Conservation (phyloP, 1,140 invertebrate species). For the Drosophila novamexicana region DNA sequence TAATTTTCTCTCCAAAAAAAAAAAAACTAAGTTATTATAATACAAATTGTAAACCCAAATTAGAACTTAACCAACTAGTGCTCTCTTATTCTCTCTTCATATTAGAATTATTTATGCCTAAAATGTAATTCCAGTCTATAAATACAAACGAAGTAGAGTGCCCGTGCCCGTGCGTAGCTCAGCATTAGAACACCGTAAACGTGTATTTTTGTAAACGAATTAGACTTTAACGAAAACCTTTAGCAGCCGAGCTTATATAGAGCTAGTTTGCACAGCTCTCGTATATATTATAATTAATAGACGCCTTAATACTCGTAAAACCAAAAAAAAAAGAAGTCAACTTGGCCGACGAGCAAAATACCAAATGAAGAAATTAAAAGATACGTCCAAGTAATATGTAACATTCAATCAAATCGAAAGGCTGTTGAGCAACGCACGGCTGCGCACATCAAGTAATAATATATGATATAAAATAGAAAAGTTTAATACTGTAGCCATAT, state of each 20-base stretch:
- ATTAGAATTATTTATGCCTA: conserved; percentile 29
- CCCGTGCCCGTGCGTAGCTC: conserved; percentile 15
- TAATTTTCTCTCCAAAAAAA: conserved; percentile 2
- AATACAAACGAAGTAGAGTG: conserved; percentile 1
- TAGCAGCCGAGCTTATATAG: conserved; percentile 40
- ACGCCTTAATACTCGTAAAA: conserved; percentile 35
- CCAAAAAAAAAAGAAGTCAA: conserved; percentile 19
- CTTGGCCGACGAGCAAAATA: conserved; percentile 30
- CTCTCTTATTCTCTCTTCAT: conserved; percentile 25
- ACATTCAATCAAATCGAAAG: conserved; percentile 38
- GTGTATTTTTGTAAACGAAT: conserved; percentile 29
- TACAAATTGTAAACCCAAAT: conserved; percentile 25
- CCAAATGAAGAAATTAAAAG: conserved; percentile 17
- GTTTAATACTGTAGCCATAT: conserved; percentile 15
- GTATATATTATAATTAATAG: conserved; percentile 39
- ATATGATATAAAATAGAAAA: too few relatives aligned
- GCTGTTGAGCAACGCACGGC: conserved; percentile 43
- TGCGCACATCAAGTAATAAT: not conserved
- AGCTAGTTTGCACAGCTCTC: conserved; percentile 20
- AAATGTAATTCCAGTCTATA: conserved; percentile 31
- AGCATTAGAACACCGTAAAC: conserved; percentile 10
- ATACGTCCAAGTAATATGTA: conserved; percentile 59
- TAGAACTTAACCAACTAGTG: conserved; percentile 27
- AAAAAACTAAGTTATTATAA: not conserved
- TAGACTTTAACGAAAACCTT: conserved; percentile 10